Conservation (phyloP, 2,888 invertebrate genomes). For the Liopterus haemorrhoidalis region DNA sequence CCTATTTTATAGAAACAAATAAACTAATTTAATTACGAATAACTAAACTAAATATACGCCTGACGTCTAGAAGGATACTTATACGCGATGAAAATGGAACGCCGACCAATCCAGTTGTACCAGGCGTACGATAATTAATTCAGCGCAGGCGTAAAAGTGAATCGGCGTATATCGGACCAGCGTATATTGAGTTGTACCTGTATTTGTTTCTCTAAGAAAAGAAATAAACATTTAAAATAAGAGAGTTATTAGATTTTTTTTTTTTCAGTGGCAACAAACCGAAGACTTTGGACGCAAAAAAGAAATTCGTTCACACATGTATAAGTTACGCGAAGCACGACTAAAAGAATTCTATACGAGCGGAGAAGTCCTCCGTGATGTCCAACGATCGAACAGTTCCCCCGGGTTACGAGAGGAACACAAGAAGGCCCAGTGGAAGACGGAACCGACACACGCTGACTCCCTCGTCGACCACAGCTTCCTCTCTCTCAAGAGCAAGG, state of each 20-base stretch:
- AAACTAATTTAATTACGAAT: no score
- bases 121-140: no score
- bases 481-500: constrained; percentile 70
- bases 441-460: constrained; percentile 53
- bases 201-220: background rate
- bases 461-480: constrained; percentile 71
- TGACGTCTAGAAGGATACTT: no score
- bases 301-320: constrained; percentile 80
- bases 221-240: background rate
- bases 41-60: no score
- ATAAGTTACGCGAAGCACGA: constrained; percentile 73
- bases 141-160: no score
- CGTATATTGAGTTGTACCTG: no score
- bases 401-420: constrained; percentile 27
- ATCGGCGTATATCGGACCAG: no score
- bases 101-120: no score
- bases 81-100: no score
- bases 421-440: constrained; percentile 27
- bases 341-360: constrained; percentile 66
- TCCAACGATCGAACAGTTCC: constrained; percentile 34
- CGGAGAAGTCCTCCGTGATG: constrained; percentile 43
- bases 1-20: no score
- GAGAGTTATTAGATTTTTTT: constrained; percentile 26
- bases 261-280: constrained; percentile 75
- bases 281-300: constrained; percentile 81